Evolutionary conservation across 2,113 vertebrate genomes (phyloP), one percentile per base, ranked within the genome.

Genomic region (Oryzias woworae): DNA sequence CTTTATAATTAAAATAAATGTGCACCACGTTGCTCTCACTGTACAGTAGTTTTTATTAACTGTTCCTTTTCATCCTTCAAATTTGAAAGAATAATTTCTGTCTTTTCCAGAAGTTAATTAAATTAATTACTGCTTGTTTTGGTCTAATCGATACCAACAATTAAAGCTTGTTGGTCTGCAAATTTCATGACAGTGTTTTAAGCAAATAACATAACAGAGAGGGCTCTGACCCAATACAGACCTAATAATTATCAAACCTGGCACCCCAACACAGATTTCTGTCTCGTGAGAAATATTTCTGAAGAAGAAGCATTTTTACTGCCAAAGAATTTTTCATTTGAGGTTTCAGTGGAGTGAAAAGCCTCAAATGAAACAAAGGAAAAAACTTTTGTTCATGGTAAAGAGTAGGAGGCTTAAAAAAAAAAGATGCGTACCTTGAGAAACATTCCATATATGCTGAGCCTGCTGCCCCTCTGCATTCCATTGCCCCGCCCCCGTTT

Each of bases 341-440:
- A 67, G 22, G 89, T 86, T 90, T 87, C 86, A 87, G 26, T 87
- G 82, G 83, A 89, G 83, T 87, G 82, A 69, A 83, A 84, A 79
- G 77, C 76, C 79, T 89, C 85, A 89, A 87, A 89, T 85, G 87
- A 73, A 72, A 68, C 59, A 55, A 23, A 60, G 47, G 17, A 7
- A 66, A 64, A 28, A 20, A 31, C 31, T 31, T 7, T 31, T 31
- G 7, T 31, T 8, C 31, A 8, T 7, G 1, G 2, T 31, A 8
- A 6, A 31, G 7, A 31, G 5, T 5, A 26, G 26, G 5, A 4
- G 3, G 5, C 7, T 7, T 7, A 31, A 31, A 31, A 31, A 31
- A 31, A 20, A 20, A 20, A 20, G 28, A 58, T 45, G 54, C 58
- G 36, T 26, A 41, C 56, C 42, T 62, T 71, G 64, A 68, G 50